Evolutionary conservation across 2,797 vertebrate species (phyloP), one percentile per base, ranked within the genome.

Genomic region (Oreonectes daqikongensis): DNA sequence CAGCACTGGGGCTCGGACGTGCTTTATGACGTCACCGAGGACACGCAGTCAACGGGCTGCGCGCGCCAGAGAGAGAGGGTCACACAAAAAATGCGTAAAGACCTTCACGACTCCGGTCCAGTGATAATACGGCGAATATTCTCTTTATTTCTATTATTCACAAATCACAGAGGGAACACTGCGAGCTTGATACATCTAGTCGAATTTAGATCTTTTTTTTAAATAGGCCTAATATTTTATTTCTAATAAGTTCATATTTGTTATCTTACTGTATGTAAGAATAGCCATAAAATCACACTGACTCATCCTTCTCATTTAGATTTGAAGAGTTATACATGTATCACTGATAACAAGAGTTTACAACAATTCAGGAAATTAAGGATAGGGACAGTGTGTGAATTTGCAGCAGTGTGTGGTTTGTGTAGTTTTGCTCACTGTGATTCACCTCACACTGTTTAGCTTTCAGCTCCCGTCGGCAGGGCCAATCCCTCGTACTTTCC

Each of bases 1-100:
- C 91, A 88, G 83, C 90, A 86, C 86, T 81, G 84, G 20, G 86
- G 82, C 32, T 90, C 85, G 85, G 91, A 93, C 92, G 93, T 92
- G 88, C 82, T 81, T 86, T 89, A 88, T 86, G 77, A 93, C 92
- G 92, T 94, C 93, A 93, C 88, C 84, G 84, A 87, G 85, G 84
- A 90, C 86, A 89, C 88, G 84, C 86, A 89, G 91, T 91, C 88
- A 88, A 89, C 90, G 89, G 88, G 89, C 88, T 91, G 89, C 88
- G 87, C 26, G 83, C 40, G 74, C 46, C 85, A 81, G 83, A 84
- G 81, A 52, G 48, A 72, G 57, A 57, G 81, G 66, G 77, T 75
- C 78, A 73, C 24, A 69, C 5, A 72, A 71, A 84, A n/a, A 70
- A 9, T 61, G 80, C 72, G 71, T 63, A 63, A 75, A 75, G 68